These are phyloP conservation scores for Peromyscus melanophrys DNA, from an alignment of 2,797 vertebrate genomes.

Conservation along the genomic window DNA sequence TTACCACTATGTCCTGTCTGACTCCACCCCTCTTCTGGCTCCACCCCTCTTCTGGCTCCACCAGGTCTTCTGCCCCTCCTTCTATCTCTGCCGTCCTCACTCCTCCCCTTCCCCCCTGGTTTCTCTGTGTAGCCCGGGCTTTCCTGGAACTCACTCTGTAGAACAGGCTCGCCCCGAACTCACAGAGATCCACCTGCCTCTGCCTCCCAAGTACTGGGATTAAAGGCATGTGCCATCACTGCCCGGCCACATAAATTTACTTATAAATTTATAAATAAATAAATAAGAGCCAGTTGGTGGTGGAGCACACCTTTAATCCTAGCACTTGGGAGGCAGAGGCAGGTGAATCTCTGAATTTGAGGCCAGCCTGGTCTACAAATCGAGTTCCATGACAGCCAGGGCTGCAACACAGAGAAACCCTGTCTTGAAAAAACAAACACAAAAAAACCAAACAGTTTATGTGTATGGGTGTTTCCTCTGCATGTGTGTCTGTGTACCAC, in stretches of 20 bases:
- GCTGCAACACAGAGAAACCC: neutral
- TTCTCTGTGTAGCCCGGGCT: neutral
- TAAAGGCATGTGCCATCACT: neutral
- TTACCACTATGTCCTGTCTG: neutral
- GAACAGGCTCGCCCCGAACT: neutral
- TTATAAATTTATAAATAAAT: too few relatives aligned
- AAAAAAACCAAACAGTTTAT: too few relatives aligned
- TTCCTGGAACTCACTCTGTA: neutral
- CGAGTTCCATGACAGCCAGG: neutral
- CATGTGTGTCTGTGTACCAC: neutral
- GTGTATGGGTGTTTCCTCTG: neutral
- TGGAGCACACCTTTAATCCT: neutral
- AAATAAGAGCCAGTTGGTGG: too few relatives aligned
- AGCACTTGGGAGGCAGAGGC: neutral
- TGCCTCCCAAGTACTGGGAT: neutral
- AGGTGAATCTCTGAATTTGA: neutral
- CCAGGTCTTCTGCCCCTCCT: neutral
- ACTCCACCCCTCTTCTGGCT: too few relatives aligned
- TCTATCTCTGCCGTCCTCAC: neutral
- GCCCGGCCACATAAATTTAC: too few relatives aligned
- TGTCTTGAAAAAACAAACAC: neutral
- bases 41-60: too few relatives aligned
- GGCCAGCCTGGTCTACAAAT: neutral
- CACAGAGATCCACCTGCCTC: neutral
- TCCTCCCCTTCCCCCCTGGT: neutral